Percentiles rank a stretch among this genome's conserved stretches.
phyloP scores from a whole-genome alignment of 1,140 invertebrate species.

The Nautilus pompilius region DNA sequence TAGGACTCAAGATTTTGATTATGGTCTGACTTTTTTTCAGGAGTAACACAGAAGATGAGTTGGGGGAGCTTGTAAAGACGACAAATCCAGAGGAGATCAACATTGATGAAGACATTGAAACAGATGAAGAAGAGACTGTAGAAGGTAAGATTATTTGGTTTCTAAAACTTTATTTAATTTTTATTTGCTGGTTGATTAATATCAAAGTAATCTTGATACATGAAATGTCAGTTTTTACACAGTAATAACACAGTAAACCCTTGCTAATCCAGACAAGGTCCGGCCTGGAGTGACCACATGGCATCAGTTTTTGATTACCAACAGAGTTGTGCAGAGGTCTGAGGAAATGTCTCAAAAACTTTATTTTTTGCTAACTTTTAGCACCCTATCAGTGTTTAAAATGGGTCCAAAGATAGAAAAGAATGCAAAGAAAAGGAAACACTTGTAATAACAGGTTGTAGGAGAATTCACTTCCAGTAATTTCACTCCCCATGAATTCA shows the following conservation, averaged over 20 bases:
- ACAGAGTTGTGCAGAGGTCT: conserved; percentile 22
- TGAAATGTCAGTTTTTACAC: background rate
- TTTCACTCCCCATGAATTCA: background rate
- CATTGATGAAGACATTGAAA: conserved; percentile 63
- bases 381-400: too few species aligned
- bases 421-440: too few species aligned
- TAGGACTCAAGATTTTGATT: background rate
- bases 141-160: conserved; percentile 43
- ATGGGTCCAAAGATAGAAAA: too few species aligned
- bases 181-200: background rate
- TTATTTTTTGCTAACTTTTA: too few species aligned
- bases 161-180: background rate
- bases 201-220: background rate
- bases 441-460: too few species aligned
- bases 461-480: too few species aligned
- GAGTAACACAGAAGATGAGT: conserved; percentile 76
- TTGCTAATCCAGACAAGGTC: too few species aligned
- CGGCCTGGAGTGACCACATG: too few species aligned
- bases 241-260: background rate
- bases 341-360: conserved; percentile 37
- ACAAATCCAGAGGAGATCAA: conserved; percentile 94
- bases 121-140: conserved; percentile 62
- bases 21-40: conserved; percentile 59
- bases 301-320: background rate
- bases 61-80: conserved; percentile 65